These are phyloP conservation scores for Lampris megalopsis DNA, from an alignment of 2,113 vertebrate genomes.

Conservation along the genomic window DNA sequence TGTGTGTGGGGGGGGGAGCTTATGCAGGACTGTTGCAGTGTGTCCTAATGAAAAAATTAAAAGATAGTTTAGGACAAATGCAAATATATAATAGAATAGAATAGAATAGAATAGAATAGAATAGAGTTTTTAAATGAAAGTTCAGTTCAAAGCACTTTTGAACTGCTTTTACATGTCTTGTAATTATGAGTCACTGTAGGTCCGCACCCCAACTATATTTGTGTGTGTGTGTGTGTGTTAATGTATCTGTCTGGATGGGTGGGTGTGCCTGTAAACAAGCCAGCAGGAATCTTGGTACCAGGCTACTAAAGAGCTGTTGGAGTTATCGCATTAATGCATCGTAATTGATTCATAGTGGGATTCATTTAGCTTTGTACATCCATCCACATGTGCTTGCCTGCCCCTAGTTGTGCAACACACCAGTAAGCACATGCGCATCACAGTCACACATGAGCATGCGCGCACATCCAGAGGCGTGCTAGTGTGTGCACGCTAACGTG, in stretches of 20 bases:
- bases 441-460: neutral
- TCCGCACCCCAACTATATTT: conserved; percentile 37
- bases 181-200: conserved; percentile 43
- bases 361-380: conserved; percentile 46
- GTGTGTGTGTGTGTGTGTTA: conserved; percentile 12
- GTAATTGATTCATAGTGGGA: conserved; percentile 66
- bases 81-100: conserved; percentile 10
- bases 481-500: too few species aligned
- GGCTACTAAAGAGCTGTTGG: conserved; percentile 24
- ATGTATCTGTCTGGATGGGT: conserved; percentile 35
- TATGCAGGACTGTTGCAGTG: neutral
- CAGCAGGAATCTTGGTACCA: conserved; percentile 30
- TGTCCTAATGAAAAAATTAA: neutral
- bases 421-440: neutral
- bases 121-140: conserved; percentile 18
- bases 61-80: neutral
- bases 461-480: neutral
- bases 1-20: neutral
- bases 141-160: conserved; percentile 60
- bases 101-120: neutral
- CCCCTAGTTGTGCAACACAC: conserved; percentile 27
- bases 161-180: conserved; percentile 39
- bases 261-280: conserved; percentile 52
- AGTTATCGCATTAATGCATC: conserved; percentile 52
- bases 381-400: conserved; percentile 48